A percentile compares a stretch with the other conserved stretches of the same genome.
These are phyloP conservation scores for Limanda limanda DNA, from an alignment of 2,113 vertebrate genomes.

Conservation along the genomic window DNA sequence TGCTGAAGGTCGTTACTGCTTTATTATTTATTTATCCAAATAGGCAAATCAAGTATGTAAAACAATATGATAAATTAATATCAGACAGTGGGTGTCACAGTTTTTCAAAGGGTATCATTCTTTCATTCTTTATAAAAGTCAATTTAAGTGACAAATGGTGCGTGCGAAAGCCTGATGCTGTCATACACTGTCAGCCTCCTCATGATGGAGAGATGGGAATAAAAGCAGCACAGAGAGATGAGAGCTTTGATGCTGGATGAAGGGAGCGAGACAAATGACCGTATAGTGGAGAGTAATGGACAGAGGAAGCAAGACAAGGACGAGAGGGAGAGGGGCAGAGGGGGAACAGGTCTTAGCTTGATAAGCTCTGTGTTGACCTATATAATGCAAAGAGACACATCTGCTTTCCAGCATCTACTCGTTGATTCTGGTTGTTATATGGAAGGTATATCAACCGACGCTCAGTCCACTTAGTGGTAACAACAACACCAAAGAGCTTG, in stretches of 20 bases:
- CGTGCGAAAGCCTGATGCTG: not conserved
- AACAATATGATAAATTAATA: not conserved
- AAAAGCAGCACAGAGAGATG: constrained; percentile 6
- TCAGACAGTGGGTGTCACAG: not conserved
- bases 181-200: constrained; percentile 20
- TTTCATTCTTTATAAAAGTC: constrained; percentile 2
- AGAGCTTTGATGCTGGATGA: constrained; percentile 3
- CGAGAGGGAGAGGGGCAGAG: constrained; percentile 25
- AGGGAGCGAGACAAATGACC: constrained; percentile 21
- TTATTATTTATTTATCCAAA: not conserved
- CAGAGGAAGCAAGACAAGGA: constrained; percentile 13
- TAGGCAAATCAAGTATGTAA: not conserved
- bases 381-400: constrained; percentile 47
- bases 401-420: constrained; percentile 22
- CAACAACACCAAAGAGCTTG: not conserved
- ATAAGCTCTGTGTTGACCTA: constrained; percentile 64
- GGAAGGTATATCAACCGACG: constrained; percentile 1
- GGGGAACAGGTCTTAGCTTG: constrained; percentile 44
- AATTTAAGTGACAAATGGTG: constrained; percentile 26
- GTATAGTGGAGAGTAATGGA: constrained; percentile 14
- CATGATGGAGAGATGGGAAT: constrained; percentile 27
- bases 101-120: not conserved
- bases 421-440: constrained; percentile 19
- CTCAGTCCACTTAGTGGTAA: not conserved
- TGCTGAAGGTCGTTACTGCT: not conserved